Evolutionary conservation across 2,113 vertebrate genomes (phyloP).

Genomic region (Charadrius vociferus): DNA sequence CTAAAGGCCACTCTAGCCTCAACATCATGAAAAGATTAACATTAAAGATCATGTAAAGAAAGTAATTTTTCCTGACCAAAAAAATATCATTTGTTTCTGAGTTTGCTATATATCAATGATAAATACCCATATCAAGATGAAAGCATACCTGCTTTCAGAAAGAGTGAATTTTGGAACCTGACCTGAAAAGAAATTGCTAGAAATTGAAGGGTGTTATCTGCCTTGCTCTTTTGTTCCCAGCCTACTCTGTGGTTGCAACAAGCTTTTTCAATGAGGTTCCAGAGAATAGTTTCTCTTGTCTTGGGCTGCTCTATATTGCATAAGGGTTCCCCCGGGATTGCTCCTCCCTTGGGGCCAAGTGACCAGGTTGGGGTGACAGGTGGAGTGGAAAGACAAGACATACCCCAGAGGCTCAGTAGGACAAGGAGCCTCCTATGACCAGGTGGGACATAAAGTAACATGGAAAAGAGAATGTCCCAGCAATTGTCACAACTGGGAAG

Average conservation of each 20-base stretch:
- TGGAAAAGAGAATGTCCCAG: neutral
- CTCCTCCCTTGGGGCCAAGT: neutral
- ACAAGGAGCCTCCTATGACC: neutral
- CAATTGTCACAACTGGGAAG: neutral
- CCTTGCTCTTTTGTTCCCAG: neutral
- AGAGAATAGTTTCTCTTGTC: neutral
- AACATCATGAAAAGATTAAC: constrained; percentile 22
- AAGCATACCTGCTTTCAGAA: neutral
- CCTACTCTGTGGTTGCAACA: neutral
- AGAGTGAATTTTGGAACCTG: neutral
- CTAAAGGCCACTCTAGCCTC: neutral
- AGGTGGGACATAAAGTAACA: neutral
- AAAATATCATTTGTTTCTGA: neutral
- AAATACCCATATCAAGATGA: neutral
- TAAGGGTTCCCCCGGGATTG: neutral
- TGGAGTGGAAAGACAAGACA: neutral
- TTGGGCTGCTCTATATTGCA: neutral
- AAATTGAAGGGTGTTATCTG: neutral
- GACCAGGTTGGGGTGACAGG: rapidly evolving
- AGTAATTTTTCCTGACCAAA: neutral
- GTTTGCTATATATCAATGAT: neutral
- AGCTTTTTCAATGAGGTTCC: neutral
- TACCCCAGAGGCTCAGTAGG: neutral
- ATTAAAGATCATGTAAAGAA: neutral
- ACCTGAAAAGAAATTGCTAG: neutral